A percentile compares a stretch with the other conserved stretches of the same genome.
phyloP scores from a whole-genome alignment of 2,113 vertebrate genomes.

The Vireo altiloquus region DNA sequence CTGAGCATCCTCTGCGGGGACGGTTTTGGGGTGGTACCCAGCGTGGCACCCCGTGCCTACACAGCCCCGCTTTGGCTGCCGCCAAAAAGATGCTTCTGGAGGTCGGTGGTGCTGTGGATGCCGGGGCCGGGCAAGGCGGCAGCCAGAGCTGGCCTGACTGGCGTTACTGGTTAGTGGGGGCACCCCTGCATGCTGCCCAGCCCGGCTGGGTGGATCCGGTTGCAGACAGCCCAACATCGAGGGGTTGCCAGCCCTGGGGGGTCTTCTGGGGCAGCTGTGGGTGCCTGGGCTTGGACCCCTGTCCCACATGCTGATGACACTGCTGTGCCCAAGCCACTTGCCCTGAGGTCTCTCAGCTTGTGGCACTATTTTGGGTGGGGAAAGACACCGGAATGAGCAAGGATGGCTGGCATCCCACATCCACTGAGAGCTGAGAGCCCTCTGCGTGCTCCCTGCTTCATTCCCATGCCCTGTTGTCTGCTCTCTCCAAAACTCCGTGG shows the following conservation, averaged over 20 bases:
- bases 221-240: not conserved
- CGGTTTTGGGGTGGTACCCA: not conserved
- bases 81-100: not conserved
- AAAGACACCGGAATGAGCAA: not conserved
- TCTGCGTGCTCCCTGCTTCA: rapidly evolving
- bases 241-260: not conserved
- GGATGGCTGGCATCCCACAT: rapidly evolving
- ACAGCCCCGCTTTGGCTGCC: rapidly evolving
- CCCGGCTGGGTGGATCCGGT: rapidly evolving
- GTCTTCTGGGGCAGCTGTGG: not conserved
- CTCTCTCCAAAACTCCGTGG: not conserved
- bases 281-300: not conserved
- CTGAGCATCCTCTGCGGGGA: not conserved
- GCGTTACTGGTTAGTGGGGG: constrained; percentile 34
- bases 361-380: not conserved
- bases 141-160: constrained; percentile 3
- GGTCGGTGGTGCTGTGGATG: not conserved
- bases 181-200: not conserved
- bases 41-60: rapidly evolving
- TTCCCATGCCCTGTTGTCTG: rapidly evolving
- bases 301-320: rapidly evolving
- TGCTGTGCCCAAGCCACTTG: rapidly evolving
- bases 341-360: not conserved
- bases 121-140: not conserved
- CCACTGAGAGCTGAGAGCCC: not conserved